Conservation (phyloP, 92 coral and sea anemone species). For the Ricordea florida region DNA sequence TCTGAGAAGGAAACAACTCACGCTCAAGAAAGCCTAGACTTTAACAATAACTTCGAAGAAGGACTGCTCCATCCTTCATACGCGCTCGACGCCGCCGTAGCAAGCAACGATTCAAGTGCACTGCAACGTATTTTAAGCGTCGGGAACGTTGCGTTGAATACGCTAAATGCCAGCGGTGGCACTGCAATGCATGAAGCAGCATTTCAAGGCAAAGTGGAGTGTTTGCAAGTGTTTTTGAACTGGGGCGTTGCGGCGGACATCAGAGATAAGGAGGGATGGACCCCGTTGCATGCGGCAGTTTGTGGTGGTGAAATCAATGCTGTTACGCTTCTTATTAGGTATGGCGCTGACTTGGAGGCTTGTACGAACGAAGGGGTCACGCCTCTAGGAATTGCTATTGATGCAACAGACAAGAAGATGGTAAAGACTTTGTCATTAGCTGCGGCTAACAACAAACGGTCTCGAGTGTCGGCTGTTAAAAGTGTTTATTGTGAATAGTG, state of each 20-base stretch:
- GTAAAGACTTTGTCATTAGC: slow-evolving; percentile 9
- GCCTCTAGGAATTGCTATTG: slow-evolving; percentile 70
- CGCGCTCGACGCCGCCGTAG: slow-evolving; percentile 81
- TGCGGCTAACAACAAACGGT: background rate
- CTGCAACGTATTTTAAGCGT: slow-evolving; percentile 66
- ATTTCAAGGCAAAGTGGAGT: slow-evolving; percentile 74
- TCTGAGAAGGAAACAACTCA: slow-evolving; percentile 1
- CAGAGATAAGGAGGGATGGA: slow-evolving; percentile 87
- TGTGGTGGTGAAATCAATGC: slow-evolving; percentile 81
- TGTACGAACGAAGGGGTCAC: slow-evolving; percentile 65
- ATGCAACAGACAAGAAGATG: slow-evolving; percentile 31
- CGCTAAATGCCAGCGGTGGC: slow-evolving; percentile 79
- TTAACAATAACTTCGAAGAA: slow-evolving; percentile 31
- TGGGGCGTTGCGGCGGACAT: slow-evolving; percentile 69
- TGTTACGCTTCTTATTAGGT: slow-evolving; percentile 50
- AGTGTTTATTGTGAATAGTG: no score
- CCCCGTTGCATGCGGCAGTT: slow-evolving; percentile 87
- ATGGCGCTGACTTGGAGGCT: slow-evolving; percentile 69
- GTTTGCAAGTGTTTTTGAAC: slow-evolving; percentile 69
- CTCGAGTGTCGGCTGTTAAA: background rate
- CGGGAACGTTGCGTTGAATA: slow-evolving; percentile 61
- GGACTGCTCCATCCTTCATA: slow-evolving; percentile 65
- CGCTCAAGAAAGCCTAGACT: background rate
- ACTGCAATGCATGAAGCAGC: slow-evolving; percentile 92
- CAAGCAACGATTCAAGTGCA: slow-evolving; percentile 65